phyloP scores from a whole-genome alignment of 2,113 vertebrate species.

The Takifugu flavidus region DNA sequence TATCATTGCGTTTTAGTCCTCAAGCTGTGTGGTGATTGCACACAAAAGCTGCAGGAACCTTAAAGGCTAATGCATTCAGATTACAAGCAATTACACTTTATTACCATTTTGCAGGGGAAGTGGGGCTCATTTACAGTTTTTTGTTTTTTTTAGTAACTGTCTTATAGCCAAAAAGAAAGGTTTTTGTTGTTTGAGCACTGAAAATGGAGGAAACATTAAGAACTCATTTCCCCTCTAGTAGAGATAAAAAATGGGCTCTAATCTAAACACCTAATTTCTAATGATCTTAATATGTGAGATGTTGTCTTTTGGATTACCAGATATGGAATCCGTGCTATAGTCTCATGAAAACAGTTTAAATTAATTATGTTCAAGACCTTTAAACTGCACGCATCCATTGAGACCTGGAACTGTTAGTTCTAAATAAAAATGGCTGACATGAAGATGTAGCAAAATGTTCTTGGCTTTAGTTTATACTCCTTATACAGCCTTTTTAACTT shows the following conservation, averaged over 20 bases:
- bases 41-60: conserved; percentile 57
- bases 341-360: conserved; percentile 19
- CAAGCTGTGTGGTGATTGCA: conserved; percentile 40
- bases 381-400: conserved; percentile 14
- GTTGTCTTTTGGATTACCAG: conserved; percentile 42
- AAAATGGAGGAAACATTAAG: conserved; percentile 58
- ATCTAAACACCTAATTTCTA: conserved; percentile 59
- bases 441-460: conserved; percentile 21
- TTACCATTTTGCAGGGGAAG: conserved; percentile 57
- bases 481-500: conserved; percentile 16
- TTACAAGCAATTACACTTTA: conserved; percentile 61
- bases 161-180: conserved; percentile 42
- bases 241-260: conserved; percentile 46
- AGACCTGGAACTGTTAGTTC: conserved; percentile 9
- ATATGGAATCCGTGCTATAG: conserved; percentile 34
- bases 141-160: conserved; percentile 25
- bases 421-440: conserved; percentile 11
- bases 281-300: conserved; percentile 61
- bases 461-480: conserved; percentile 24
- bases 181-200: conserved; percentile 52
- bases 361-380: conserved; percentile 21
- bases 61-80: conserved; percentile 64
- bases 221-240: conserved; percentile 44
- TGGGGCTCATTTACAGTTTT: conserved; percentile 53
- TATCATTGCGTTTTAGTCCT: conserved; percentile 29